Base-by-base conservation (phyloP, 2,113 vertebrate species). In the Albula goreensis region DNA sequence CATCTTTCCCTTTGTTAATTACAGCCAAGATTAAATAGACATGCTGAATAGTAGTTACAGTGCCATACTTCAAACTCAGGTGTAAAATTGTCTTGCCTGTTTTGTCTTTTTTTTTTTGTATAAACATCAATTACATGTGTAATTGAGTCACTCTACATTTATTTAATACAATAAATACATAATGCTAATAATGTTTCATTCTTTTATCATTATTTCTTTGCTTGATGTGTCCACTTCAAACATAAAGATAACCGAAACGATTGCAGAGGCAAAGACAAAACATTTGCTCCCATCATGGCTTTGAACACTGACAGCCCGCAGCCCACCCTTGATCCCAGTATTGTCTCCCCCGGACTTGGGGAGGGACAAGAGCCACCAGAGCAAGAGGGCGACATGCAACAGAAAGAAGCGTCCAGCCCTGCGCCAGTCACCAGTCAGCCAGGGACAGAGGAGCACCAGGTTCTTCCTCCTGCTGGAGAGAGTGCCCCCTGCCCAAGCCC, bases 281-380 rank as follows among this genome's bases (percentile, higher is more conserved):
- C 5, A 77, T 83, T 84, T 80, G 81, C 57, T 41, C 60, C 85
- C 87, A 85, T 80, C 84, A 93, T 91, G 92, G 92, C 91, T 82
- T 88, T 89, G 83, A 93, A 92, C 87, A 92, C 88, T 88, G 90
- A 50, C 74, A 4, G 41, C n/a, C 41, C 15, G 22, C 84, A 77
- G 41, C 50, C 78, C 31, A 31, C 57, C 74, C 77, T 66, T 60
- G 85, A 82, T 89, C 85, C 90, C 91, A 25, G n/a, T 50, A 57
- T 86, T 0, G 22, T 93, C 22, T 83, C 83, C 81, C 81, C 91
- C 60, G 90, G 92, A 92, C 90, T 92, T 0, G 89, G 89, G 74
- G 93, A 94, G 81, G 92, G 92, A 5, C 93, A 94, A 57, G 90
- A 92, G 0, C 89, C 90, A 80, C 88, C 94, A 83, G 92, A 95